Conservation (phyloP, 2,888 invertebrate species). For the Zootermopsis nevadensis region DNA sequence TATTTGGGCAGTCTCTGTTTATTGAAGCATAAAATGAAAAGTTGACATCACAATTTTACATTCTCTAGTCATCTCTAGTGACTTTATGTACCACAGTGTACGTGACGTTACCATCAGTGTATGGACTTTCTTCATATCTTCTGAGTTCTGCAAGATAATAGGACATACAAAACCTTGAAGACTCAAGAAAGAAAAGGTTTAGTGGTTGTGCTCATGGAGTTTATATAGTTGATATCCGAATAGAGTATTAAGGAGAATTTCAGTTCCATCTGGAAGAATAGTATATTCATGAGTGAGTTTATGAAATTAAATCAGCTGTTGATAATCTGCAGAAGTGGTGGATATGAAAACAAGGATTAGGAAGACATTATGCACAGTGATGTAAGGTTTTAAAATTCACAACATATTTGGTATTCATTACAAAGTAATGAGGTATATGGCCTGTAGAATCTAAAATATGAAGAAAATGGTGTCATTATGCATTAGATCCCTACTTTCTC, state of each 20-base stretch:
- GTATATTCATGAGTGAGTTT: background rate
- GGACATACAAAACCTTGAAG: too few relatives aligned
- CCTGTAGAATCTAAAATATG: too few relatives aligned
- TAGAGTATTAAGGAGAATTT: background rate
- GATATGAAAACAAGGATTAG: too few relatives aligned
- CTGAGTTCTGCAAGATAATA: background rate
- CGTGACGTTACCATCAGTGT: background rate
- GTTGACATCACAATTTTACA: background rate
- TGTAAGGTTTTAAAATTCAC: too few relatives aligned
- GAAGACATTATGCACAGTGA: too few relatives aligned
- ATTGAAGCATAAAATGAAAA: background rate
- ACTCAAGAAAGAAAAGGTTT: background rate
- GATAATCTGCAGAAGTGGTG: background rate
- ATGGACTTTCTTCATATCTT: background rate
- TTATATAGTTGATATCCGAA: background rate
- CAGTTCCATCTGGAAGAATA: background rate
- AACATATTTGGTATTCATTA: too few relatives aligned
- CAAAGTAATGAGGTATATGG: too few relatives aligned
- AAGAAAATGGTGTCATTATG: too few relatives aligned
- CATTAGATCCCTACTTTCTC: too few relatives aligned
- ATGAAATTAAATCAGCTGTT: background rate
- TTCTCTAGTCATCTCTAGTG: conserved; percentile 17
- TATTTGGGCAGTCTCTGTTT: background rate
- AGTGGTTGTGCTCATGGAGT: background rate
- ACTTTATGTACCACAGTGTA: background rate